Conservation (phyloP, 1,140 invertebrate species). For the Zaprionus gabonicus region DNA sequence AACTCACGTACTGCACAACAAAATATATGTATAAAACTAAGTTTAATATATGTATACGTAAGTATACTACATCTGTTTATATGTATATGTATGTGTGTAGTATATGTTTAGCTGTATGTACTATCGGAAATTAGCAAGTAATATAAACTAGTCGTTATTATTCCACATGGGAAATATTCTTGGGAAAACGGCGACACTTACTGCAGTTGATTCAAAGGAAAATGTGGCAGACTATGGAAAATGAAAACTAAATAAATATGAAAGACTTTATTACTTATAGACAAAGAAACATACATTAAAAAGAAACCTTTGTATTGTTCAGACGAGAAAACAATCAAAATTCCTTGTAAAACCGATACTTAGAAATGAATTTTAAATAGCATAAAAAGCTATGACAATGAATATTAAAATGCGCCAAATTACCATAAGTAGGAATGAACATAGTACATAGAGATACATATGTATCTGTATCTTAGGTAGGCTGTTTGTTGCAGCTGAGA, state of each 20-base stretch:
- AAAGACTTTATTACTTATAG: no score
- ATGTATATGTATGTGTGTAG: background rate
- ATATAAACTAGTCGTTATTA: background rate
- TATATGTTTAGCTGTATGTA: background rate
- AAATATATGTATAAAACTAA: background rate
- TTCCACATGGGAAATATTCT: background rate
- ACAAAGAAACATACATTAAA: no score
- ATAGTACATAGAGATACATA: no score
- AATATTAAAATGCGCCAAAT: no score
- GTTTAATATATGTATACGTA: background rate
- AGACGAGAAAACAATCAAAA: background rate
- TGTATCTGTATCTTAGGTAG: background rate
- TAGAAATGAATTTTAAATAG: background rate
- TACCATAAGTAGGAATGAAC: background rate
- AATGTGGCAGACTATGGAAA: background rate
- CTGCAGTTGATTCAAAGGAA: background rate
- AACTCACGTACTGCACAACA: background rate
- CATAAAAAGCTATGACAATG: no score
- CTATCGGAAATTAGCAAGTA: background rate
- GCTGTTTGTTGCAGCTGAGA: conserved; percentile 1
- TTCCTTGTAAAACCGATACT: background rate
- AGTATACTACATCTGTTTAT: background rate
- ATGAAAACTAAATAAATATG: background rate
- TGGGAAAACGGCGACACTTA: background rate
- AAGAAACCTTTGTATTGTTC: no score